Percentiles rank a stretch among this genome's conserved stretches.
phyloP scores from a whole-genome alignment of 2,888 invertebrate species.

The Trisateles emortualis region DNA sequence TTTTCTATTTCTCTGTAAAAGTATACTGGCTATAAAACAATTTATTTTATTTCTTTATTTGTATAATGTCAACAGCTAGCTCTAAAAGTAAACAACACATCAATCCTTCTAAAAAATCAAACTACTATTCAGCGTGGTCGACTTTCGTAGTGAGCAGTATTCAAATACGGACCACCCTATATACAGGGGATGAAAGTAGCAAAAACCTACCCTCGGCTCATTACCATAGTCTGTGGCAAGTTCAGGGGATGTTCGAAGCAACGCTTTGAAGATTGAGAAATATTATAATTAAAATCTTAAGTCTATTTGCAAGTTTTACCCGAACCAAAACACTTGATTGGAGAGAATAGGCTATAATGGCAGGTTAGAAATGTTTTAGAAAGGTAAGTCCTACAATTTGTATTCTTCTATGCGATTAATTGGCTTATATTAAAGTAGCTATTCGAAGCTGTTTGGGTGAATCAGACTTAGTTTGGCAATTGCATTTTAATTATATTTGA shows the following conservation, averaged over 20 bases:
- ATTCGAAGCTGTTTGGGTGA: too few relatives aligned
- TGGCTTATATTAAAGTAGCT: too few relatives aligned
- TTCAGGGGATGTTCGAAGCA: constrained; percentile 52
- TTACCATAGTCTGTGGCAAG: constrained; percentile 70
- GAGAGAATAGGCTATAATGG: too few relatives aligned
- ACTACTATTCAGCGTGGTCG: constrained; percentile 54
- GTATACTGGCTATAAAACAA: too few relatives aligned
- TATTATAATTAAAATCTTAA: constrained; percentile 41
- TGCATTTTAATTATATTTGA: too few relatives aligned
- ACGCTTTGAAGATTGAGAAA: constrained; percentile 42
- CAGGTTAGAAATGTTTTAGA: too few relatives aligned
- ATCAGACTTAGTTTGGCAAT: too few relatives aligned
- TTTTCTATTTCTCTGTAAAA: too few relatives aligned
- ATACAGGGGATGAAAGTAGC: constrained; percentile 62
- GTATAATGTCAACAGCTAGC: not conserved
- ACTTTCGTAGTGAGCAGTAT: constrained; percentile 60
- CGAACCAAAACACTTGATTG: not conserved
- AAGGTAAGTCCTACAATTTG: too few relatives aligned
- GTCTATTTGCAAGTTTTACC: constrained; percentile 2
- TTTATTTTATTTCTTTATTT: constrained; percentile 5
- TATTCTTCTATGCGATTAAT: too few relatives aligned
- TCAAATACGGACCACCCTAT: constrained; percentile 56
- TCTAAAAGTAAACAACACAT: constrained; percentile 27
- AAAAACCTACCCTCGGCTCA: constrained; percentile 69
- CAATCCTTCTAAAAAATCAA: constrained; percentile 44